Percentiles rank a stretch among this genome's conserved stretches.
Evolutionary conservation across 2,113 vertebrate genomes (phyloP).

Genomic region (Bujurquina vittata): DNA sequence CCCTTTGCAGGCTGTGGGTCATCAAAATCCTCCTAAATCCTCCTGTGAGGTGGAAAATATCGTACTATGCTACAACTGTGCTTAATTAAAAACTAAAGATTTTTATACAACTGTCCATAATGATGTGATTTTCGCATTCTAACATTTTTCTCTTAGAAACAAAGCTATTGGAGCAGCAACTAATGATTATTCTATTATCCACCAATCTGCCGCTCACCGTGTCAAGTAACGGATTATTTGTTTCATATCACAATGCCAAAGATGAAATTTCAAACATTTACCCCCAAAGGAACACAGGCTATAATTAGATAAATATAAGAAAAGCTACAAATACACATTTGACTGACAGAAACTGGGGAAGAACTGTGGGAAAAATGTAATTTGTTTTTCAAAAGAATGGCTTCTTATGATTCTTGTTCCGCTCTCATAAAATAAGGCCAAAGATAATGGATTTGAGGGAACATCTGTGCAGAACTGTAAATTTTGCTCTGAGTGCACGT

Average conservation of each 20-base stretch:
- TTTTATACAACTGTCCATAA: not conserved
- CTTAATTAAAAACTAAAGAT: constrained; percentile 5
- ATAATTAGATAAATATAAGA: not conserved
- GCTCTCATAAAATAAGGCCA: not conserved
- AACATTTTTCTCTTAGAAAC: not conserved
- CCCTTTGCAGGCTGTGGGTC: not conserved
- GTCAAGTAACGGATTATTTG: not conserved
- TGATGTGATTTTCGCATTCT: not conserved
- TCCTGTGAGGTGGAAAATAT: not conserved
- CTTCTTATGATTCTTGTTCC: not conserved
- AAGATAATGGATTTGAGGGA: not conserved
- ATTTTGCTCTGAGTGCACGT: constrained; percentile 6
- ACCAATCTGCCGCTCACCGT: not conserved
- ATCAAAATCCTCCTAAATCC: not conserved
- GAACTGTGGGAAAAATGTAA: not conserved
- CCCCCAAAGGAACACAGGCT: not conserved
- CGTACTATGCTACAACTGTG: not conserved
- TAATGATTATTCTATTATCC: constrained; percentile 3
- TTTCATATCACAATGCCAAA: not conserved
- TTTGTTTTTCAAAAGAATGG: not conserved
- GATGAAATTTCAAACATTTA: not conserved
- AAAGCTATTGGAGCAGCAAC: not conserved
- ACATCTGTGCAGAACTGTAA: not conserved
- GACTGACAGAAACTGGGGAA: not conserved
- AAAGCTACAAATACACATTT: not conserved